Evolutionary conservation across 2,797 vertebrate species (phyloP).

Genomic region (Eulemur albifrons): DNA sequence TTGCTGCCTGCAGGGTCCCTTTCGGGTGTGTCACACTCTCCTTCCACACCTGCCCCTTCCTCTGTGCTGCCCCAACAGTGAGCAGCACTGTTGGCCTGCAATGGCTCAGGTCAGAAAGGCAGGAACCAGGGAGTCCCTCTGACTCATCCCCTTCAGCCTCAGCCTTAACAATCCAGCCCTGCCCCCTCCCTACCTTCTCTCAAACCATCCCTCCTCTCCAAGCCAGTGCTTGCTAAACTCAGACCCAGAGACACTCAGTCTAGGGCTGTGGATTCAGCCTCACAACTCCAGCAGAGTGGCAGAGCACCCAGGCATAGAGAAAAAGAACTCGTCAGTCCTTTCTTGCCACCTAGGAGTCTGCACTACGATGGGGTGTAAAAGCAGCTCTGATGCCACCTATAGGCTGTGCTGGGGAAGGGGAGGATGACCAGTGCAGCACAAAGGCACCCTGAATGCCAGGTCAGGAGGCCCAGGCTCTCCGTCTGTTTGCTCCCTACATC

Average conservation of each 20-base stretch:
- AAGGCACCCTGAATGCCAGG: neutral
- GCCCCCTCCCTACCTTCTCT: neutral
- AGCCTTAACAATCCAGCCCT: neutral
- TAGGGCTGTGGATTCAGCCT: neutral
- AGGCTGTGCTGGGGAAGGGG: neutral
- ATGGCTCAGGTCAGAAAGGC: neutral
- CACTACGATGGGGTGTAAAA: neutral
- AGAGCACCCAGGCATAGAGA: neutral
- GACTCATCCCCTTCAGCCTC: neutral
- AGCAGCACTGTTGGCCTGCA: neutral
- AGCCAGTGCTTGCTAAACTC: neutral
- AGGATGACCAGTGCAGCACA: neutral
- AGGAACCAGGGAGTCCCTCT: neutral
- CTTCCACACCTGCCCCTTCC: neutral
- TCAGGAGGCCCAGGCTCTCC: neutral
- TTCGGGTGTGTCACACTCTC: neutral
- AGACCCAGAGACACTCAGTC: neutral
- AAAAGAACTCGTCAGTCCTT: neutral
- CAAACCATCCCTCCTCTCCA: neutral
- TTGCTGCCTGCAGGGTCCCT: neutral
- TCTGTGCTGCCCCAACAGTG: neutral
- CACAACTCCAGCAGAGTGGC: neutral
- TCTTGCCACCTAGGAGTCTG: neutral
- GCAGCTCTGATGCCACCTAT: neutral
- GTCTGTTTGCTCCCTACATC: neutral